A percentile compares a stretch with the other conserved stretches of the same genome.
Evolutionary conservation across 2,113 vertebrate species (phyloP).

Genomic region (Triplophysa tibetana): DNA sequence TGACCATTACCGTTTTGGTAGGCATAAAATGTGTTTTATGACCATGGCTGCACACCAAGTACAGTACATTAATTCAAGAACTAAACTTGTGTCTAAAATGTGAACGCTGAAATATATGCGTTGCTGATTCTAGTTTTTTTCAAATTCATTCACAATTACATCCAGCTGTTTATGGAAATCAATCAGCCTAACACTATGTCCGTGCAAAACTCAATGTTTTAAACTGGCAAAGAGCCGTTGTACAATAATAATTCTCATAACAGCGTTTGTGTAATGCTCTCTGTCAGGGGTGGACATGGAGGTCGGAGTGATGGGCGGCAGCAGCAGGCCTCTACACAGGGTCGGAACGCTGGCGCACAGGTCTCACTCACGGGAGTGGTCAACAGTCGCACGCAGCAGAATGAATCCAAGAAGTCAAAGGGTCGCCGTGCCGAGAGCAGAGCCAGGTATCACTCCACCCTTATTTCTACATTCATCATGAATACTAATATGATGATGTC

Average conservation of each 20-base stretch:
- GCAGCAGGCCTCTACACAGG: slow-evolving; percentile 84
- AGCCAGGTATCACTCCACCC: slow-evolving; percentile 56
- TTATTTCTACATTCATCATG: too few species aligned
- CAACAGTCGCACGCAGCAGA: slow-evolving; percentile 82
- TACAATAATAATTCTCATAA: neutral
- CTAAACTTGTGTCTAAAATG: too few species aligned
- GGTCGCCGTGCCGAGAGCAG: slow-evolving; percentile 79
- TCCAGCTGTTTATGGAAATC: neutral
- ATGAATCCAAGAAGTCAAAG: slow-evolving; percentile 85
- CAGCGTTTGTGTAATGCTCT: neutral
- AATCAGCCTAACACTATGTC: too few species aligned
- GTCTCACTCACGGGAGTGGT: slow-evolving; percentile 81
- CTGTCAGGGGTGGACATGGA: slow-evolving; percentile 79
- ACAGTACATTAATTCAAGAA: too few species aligned
- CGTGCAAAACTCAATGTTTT: too few species aligned
- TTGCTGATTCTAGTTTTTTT: neutral
- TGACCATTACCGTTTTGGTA: too few species aligned
- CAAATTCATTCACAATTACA: neutral
- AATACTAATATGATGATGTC: too few species aligned
- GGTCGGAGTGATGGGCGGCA: slow-evolving; percentile 82
- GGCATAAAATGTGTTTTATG: too few species aligned
- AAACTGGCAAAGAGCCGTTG: neutral
- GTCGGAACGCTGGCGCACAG: slow-evolving; percentile 83
- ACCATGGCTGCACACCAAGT: too few species aligned
- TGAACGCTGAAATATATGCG: neutral